Evolutionary conservation across 2,797 vertebrate species (phyloP).

Genomic region (Etheostoma perlongum): DNA sequence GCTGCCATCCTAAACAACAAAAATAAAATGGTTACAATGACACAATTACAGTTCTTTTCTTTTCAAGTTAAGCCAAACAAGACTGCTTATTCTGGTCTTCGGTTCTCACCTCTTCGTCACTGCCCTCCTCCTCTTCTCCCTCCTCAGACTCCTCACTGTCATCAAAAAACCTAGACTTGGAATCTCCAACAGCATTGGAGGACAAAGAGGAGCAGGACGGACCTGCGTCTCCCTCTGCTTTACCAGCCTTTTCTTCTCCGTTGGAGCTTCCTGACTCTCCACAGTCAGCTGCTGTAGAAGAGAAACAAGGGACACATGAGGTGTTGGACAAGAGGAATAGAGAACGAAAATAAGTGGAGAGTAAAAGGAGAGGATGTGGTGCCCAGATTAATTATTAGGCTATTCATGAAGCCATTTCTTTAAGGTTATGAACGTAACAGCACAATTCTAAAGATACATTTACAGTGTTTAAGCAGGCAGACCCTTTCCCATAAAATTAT

Average conservation of each 20-base stretch:
- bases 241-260: constrained; percentile 84
- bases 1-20: constrained; percentile 89
- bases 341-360: background rate
- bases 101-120: constrained; percentile 84
- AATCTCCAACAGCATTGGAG: constrained; percentile 86
- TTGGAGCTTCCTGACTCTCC: constrained; percentile 77
- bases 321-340: background rate
- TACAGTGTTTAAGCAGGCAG: background rate
- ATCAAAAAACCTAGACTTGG: constrained; percentile 98
- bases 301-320: background rate
- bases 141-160: constrained; percentile 98
- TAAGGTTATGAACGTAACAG: background rate
- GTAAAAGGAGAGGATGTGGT: background rate
- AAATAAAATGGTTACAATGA: background rate
- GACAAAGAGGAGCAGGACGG: constrained; percentile 96
- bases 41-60: background rate
- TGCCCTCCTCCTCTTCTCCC: constrained; percentile 90
- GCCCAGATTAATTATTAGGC: background rate
- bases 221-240: constrained; percentile 91
- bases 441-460: background rate
- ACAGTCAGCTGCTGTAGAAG: constrained; percentile 37
- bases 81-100: constrained; percentile 5
- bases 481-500: background rate
- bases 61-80: background rate
- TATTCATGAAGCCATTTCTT: background rate